These are phyloP conservation scores for Stictonetta naevosa DNA, from an alignment of 2,113 vertebrate species.

Conservation along the genomic window DNA sequence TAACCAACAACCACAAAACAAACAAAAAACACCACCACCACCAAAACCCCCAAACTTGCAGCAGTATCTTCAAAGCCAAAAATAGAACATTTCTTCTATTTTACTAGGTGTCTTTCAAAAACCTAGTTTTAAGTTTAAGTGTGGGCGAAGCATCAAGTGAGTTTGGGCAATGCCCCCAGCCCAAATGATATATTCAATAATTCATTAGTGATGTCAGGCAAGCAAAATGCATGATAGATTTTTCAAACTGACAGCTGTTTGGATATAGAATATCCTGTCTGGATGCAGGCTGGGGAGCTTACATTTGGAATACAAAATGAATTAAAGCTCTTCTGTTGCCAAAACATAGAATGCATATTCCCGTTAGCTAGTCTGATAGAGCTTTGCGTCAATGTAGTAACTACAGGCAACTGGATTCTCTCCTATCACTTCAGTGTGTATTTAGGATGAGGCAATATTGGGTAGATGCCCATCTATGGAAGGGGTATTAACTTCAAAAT, in stretches of 20 bases:
- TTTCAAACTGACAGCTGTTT: not conserved
- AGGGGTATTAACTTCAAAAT: not conserved
- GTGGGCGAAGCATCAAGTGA: not conserved
- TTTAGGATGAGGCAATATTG: not conserved
- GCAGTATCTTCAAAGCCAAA: not conserved
- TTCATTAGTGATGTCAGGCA: not conserved
- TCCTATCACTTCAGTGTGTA: accelerated
- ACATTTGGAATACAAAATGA: not conserved
- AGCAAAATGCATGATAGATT: not conserved
- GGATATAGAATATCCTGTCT: not conserved
- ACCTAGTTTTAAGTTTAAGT: not conserved
- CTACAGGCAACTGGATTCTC: not conserved
- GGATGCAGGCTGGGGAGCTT: not conserved
- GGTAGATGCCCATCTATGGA: not conserved
- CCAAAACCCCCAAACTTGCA: not conserved
- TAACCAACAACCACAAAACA: not conserved
- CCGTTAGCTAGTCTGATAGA: not conserved
- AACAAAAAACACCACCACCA: not conserved
- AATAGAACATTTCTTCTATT: not conserved
- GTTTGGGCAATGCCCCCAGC: not conserved
- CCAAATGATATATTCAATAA: not conserved
- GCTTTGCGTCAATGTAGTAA: accelerated
- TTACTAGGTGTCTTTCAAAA: not conserved
- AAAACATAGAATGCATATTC: not conserved
- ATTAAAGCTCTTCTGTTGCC: not conserved